A percentile compares a stretch with the other conserved stretches of the same genome.
Conservation (phyloP, 2,888 invertebrate species). For the Mesorhabditis belari region DNA sequence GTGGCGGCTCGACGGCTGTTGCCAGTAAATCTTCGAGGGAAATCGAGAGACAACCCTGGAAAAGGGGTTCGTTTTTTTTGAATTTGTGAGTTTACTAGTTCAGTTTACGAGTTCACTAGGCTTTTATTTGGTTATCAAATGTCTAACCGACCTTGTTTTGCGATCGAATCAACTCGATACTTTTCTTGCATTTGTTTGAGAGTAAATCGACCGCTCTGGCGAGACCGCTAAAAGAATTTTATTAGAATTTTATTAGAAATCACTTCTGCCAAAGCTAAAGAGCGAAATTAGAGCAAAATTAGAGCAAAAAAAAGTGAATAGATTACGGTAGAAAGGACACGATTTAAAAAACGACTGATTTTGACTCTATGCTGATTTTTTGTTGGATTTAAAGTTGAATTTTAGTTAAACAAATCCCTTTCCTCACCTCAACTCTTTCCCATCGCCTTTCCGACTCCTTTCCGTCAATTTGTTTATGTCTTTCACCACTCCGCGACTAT, state of each 20-base stretch:
- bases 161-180: constrained; percentile 46
- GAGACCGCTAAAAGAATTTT: constrained; percentile 10
- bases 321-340: background rate
- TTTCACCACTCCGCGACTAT: constrained; percentile 20
- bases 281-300: no score
- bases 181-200: constrained; percentile 49
- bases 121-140: background rate
- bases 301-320: background rate
- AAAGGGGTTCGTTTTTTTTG: constrained; percentile 18
- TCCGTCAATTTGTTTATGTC: constrained; percentile 15
- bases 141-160: background rate
- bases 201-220: constrained; percentile 44
- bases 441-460: constrained; percentile 7
- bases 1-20: constrained; percentile 30
- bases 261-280: background rate
- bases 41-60: constrained; percentile 38
- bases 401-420: no score
- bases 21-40: constrained; percentile 37
- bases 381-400: background rate
- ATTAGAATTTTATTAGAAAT: background rate
- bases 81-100: background rate
- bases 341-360: background rate
- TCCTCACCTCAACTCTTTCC: constrained; percentile 3
- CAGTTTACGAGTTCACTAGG: background rate
- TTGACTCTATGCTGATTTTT: background rate